Evolutionary conservation across 2,113 vertebrate species (phyloP), one percentile per base, ranked within the genome.

Genomic region (Gadus macrocephalus): DNA sequence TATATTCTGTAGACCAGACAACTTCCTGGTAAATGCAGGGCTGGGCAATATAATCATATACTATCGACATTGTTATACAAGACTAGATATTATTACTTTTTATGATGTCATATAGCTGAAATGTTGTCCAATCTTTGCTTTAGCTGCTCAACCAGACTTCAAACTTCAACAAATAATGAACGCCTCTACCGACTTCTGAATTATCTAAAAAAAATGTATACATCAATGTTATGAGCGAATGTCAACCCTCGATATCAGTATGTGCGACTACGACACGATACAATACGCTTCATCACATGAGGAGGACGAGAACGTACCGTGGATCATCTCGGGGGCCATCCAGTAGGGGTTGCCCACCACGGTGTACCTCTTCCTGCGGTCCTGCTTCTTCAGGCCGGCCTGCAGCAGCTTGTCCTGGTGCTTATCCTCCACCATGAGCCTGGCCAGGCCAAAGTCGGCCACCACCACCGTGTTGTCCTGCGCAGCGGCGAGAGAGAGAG

Each of bases 321-420:
- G 95, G 86, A 99, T 98, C 97, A 99, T 99, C 84, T 99, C 97
- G 0, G 97, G 97, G 0, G 97, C 97, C 97, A 99, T 99, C 97
- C 97, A 99, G 89, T 98, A 99, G 0, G 97, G 97, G 84, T 98
- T 99, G 58, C 97, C 97, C 84, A 99, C 97, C 82, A 99, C 97
- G 0, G 97, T 99, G 90, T 99, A 99, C 1, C 97, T 92, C 89
- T 99, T 99, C 69, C 92, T 94, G 31, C 96, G 91, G 81, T 99
- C 96, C 0, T 92, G 92, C 73, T 93, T 97, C 91, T 95, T 96
- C 84, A 96, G 83, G 75, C 86, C 93, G 42, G 42, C 42, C 2
- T 92, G 81, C 0, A 86, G 69, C 61, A 89, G 65, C 70, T 86
- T 89, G 65, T 88, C 89, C 69, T 94, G 93, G 16, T 89, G 93